These are phyloP conservation scores for Choloepus hoffmanni DNA, from an alignment of 2,113 vertebrate species.

Conservation along the genomic window DNA sequence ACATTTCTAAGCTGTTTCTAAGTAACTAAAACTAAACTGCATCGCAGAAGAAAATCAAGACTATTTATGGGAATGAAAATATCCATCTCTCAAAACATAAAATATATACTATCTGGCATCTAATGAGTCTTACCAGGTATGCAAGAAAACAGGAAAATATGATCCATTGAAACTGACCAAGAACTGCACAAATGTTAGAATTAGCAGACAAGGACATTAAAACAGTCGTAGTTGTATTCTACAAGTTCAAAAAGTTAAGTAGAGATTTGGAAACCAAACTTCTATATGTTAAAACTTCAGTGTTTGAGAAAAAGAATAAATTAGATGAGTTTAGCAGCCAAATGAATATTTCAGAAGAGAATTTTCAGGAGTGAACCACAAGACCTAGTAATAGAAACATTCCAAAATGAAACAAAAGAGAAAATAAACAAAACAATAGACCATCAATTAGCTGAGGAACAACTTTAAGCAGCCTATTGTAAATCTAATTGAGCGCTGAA, in stretches of 20 bases:
- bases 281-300: neutral
- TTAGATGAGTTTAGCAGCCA: neutral
- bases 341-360: neutral
- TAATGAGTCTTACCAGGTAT: neutral
- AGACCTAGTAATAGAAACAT: neutral
- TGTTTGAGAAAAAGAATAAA: constrained; percentile 33
- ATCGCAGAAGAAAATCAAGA: neutral
- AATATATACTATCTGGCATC: neutral
- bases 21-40: neutral
- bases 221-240: neutral
- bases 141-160: neutral
- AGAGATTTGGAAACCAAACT: neutral
- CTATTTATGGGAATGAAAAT: neutral
- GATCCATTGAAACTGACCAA: neutral
- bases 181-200: neutral
- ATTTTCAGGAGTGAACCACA: neutral
- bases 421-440: neutral
- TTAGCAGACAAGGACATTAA: neutral
- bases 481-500: neutral
- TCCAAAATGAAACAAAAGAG: neutral
- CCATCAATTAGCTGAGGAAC: neutral
- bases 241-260: neutral
- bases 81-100: neutral
- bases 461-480: neutral
- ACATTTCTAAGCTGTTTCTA: neutral